A percentile compares a stretch with the other conserved stretches of the same genome.
phyloP scores from a whole-genome alignment of 2,113 vertebrate genomes.

The Taurulus bubalis region DNA sequence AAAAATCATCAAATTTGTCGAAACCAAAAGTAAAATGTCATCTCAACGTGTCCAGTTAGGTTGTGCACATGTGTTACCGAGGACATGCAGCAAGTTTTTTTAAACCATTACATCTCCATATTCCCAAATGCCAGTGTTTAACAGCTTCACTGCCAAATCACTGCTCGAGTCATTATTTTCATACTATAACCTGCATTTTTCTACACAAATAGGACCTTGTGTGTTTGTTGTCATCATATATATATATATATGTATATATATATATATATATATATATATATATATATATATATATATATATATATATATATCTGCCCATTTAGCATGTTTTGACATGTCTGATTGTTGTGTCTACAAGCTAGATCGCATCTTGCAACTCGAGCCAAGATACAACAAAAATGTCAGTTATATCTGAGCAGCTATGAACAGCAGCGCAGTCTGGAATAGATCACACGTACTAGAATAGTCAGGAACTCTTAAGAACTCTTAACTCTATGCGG shows the following conservation, averaged over 20 bases:
- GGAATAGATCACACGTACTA: neutral
- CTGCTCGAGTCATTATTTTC: neutral
- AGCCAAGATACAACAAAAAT: conserved; percentile 49
- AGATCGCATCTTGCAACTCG: conserved; percentile 22
- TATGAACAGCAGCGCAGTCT: conserved; percentile 2
- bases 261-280: no score
- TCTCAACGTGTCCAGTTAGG: conserved; percentile 18
- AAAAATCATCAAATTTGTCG: conserved; percentile 42
- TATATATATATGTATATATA: no score
- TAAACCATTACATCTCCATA: conserved; percentile 19
- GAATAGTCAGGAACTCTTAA: neutral
- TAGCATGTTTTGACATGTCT: conserved; percentile 58
- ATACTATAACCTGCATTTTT: conserved; percentile 18
- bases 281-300: no score
- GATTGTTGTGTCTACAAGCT: conserved; percentile 24
- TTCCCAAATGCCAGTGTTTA: conserved; percentile 25
- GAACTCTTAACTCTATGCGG: neutral
- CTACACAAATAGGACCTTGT: neutral
- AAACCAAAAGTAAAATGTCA: conserved; percentile 56
- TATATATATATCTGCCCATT: no score
- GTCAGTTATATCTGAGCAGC: conserved; percentile 51
- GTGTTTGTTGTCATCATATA: neutral
- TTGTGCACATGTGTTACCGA: conserved; percentile 15
- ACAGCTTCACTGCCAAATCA: conserved; percentile 23
- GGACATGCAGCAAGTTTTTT: conserved; percentile 9